Conservation (phyloP, 2,888 invertebrate genomes). For the Agrochola lota region DNA sequence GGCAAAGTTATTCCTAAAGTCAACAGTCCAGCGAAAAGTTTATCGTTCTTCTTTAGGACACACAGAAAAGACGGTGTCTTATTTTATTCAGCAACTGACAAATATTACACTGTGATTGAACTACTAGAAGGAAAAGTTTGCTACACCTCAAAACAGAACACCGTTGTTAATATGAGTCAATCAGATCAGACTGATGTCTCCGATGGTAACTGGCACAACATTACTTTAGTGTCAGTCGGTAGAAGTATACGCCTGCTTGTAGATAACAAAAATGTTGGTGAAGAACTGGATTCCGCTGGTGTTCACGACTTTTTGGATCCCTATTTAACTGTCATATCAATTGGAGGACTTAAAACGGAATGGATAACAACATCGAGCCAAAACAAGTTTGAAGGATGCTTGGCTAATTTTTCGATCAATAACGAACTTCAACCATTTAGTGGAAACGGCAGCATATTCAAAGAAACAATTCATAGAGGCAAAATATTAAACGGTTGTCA, state of each 20-base stretch:
- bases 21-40: constrained; percentile 92
- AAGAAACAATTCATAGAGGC: constrained; percentile 92
- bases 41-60: constrained; percentile 96
- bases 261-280: constrained; percentile 93
- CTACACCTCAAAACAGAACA: constrained; percentile 95
- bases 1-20: constrained; percentile 79
- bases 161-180: constrained; percentile 95
- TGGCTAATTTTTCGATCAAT: constrained; percentile 97
- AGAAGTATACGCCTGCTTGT: constrained; percentile 93
- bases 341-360: constrained; percentile 94
- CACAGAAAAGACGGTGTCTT: constrained; percentile 94
- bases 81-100: constrained; percentile 96
- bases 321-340: constrained; percentile 94
- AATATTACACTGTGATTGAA: constrained; percentile 96
- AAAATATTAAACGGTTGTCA: constrained; percentile 94
- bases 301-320: constrained; percentile 98
- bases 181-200: constrained; percentile 91
- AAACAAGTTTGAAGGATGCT: constrained; percentile 96
- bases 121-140: constrained; percentile 93
- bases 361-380: constrained; percentile 90
- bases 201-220: constrained; percentile 97
- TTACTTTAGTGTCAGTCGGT: constrained; percentile 93
- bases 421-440: constrained; percentile 97
- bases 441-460: constrained; percentile 96
- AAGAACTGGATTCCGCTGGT: constrained; percentile 96